Evolutionary conservation across 2,888 invertebrate species (phyloP).

Genomic region (Aquatica leii): DNA sequence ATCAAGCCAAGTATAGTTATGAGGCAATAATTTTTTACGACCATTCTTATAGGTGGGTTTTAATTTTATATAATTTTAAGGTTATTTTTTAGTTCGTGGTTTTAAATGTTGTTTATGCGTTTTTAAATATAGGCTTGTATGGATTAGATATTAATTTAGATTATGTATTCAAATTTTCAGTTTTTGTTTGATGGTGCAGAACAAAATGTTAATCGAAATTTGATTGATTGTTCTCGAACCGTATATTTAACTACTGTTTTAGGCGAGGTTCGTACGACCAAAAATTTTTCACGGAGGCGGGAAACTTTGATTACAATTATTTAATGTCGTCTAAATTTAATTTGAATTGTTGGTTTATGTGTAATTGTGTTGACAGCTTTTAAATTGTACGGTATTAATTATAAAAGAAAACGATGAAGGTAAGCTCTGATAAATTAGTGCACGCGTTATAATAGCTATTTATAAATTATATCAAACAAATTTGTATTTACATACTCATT

Average conservation of each 20-base stretch:
- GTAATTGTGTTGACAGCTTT: constrained; percentile 13
- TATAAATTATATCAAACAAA: constrained; percentile 8
- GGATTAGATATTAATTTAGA: constrained; percentile 40
- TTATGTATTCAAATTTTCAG: constrained; percentile 34
- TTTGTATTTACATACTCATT: constrained; percentile 7
- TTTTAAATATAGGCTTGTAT: constrained; percentile 35
- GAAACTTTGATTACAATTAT: constrained; percentile 6
- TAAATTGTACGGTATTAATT: constrained; percentile 12
- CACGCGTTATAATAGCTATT: not conserved
- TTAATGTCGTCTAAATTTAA: constrained; percentile 12
- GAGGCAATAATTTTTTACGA: constrained; percentile 34
- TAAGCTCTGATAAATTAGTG: constrained; percentile 2
- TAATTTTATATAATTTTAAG: constrained; percentile 33
- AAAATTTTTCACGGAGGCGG: constrained; percentile 8
- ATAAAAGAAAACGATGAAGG: constrained; percentile 4
- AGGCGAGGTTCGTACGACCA: constrained; percentile 9
- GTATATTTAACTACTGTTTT: constrained; percentile 34
- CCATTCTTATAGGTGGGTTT: constrained; percentile 32
- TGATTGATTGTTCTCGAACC: constrained; percentile 29
- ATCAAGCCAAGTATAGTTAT: constrained; percentile 35
- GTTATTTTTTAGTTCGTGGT: constrained; percentile 22
- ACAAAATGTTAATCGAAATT: constrained; percentile 33
- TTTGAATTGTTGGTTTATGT: constrained; percentile 14
- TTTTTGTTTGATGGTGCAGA: constrained; percentile 27
- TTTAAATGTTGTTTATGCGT: constrained; percentile 28